phyloP scores from a whole-genome alignment of 2,113 vertebrate species.

The Lepisosteus oculatus region DNA sequence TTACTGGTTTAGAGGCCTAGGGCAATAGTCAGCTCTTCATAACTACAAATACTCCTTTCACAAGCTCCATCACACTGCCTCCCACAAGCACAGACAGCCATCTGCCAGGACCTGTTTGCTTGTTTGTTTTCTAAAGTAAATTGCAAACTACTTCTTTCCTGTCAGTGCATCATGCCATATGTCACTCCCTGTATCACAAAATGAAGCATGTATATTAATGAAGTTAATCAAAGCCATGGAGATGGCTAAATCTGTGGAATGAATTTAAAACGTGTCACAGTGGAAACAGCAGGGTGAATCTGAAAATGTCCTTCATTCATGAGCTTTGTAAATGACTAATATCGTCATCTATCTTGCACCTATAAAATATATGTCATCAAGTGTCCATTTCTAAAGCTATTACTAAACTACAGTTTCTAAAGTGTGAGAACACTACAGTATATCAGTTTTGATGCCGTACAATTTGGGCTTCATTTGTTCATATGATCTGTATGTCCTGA shows the following conservation, averaged over 20 bases:
- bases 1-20: constrained; percentile 60
- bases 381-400: too few species aligned
- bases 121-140: constrained; percentile 98
- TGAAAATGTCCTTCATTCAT: neutral
- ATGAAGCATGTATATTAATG: constrained; percentile 94
- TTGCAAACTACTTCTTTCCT: constrained; percentile 97
- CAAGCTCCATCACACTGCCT: constrained; percentile 57
- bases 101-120: constrained; percentile 97
- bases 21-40: constrained; percentile 57
- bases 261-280: constrained; percentile 40
- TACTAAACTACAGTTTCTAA: too few species aligned
- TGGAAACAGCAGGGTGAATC: neutral
- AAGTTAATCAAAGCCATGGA: constrained; percentile 82
- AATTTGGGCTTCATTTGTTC: too few species aligned
- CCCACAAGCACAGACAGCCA: constrained; percentile 87
- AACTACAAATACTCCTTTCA: constrained; percentile 57
- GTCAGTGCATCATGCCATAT: constrained; percentile 95
- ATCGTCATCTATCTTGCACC: neutral
- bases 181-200: constrained; percentile 87
- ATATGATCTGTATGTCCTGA: too few species aligned
- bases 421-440: too few species aligned
- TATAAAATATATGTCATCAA: neutral
- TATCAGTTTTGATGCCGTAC: too few species aligned
- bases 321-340: neutral
- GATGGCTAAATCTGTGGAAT: constrained; percentile 52